Percentiles rank a stretch among this genome's conserved stretches.
Evolutionary conservation across 1,140 invertebrate species (phyloP).

Genomic region (Sycophila sp.): DNA sequence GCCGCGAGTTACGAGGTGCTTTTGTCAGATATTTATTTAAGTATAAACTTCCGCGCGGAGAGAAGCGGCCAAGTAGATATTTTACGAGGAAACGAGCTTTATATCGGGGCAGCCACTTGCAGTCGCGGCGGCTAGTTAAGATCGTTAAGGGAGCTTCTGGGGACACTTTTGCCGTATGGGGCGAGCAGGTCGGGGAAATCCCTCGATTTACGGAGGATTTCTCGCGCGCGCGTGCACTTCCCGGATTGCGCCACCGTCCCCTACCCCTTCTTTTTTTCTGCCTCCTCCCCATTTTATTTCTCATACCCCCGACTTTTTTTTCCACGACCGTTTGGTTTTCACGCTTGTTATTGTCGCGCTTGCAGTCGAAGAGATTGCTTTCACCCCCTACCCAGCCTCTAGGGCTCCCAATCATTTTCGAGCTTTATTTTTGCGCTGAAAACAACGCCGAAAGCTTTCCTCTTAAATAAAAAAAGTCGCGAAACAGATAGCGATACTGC

Average conservation of each 20-base stretch:
- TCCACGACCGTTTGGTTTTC: background rate
- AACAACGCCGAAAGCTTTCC: no score
- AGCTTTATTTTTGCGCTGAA: no score
- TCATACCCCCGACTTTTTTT: background rate
- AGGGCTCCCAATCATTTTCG: no score
- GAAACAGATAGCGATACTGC: no score
- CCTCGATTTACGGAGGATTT: constrained; percentile 30
- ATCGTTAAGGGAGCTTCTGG: constrained; percentile 11
- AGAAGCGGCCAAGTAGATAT: constrained; percentile 33
- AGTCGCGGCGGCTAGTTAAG: constrained; percentile 23
- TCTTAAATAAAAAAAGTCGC: no score
- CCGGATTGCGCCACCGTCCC: background rate
- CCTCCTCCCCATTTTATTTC: background rate
- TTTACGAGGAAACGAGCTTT: constrained; percentile 47
- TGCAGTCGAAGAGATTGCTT: constrained; percentile 4
- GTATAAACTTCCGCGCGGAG: constrained; percentile 28
- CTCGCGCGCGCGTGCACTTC: background rate
- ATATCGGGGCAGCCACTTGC: no score
- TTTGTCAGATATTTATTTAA: constrained; percentile 48
- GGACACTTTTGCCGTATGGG: constrained; percentile 4
- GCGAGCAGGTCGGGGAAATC: background rate
- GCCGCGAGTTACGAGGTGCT: constrained; percentile 44
- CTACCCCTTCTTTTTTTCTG: background rate
- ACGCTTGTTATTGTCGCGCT: constrained; percentile 11
- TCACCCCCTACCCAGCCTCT: no score